These are phyloP conservation scores for Diplodus puntazzo DNA, from an alignment of 2,797 vertebrate species.

Conservation along the genomic window DNA sequence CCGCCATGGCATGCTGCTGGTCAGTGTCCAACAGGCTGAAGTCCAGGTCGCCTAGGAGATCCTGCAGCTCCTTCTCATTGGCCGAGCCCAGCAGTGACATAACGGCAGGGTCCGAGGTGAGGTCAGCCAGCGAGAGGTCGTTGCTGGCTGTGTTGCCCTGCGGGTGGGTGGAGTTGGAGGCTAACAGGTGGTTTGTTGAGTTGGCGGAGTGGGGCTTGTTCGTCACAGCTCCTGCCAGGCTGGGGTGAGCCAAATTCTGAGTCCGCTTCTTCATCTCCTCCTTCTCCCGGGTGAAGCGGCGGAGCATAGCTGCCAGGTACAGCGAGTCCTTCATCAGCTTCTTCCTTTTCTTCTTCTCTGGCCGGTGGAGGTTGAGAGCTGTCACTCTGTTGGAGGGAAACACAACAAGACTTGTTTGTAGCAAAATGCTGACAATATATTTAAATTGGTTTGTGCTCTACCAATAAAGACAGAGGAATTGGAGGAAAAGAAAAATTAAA, in stretches of 20 bases:
- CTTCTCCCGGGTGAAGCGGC: slow-evolving; percentile 96
- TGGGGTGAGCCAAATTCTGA: slow-evolving; percentile 47
- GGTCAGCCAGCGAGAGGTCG: slow-evolving; percentile 81
- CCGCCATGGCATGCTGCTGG: slow-evolving; percentile 75
- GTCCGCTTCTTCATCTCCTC: slow-evolving; percentile 91
- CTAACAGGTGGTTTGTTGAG: slow-evolving; percentile 83
- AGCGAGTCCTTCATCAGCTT: slow-evolving; percentile 95
- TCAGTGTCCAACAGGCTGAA: slow-evolving; percentile 90
- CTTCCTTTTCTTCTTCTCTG: slow-evolving; percentile 97
- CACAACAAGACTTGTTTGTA: slow-evolving; percentile 10
- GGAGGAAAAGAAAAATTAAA: too few relatives aligned
- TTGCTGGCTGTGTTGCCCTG: slow-evolving; percentile 55
- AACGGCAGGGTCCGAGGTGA: slow-evolving; percentile 90
- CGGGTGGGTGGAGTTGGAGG: slow-evolving; percentile 69
- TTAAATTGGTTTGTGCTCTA: too few relatives aligned
- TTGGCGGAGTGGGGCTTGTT: slow-evolving; percentile 67
- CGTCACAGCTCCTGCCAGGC: slow-evolving; percentile 76
- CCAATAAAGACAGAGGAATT: too few relatives aligned
- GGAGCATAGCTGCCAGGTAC: slow-evolving; percentile 94
- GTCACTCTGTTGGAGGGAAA: slow-evolving; percentile 84
- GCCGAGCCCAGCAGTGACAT: slow-evolving; percentile 95
- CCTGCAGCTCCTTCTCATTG: slow-evolving; percentile 94
- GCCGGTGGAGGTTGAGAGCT: slow-evolving; percentile 86
- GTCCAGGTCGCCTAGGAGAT: slow-evolving; percentile 94
- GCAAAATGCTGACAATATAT: not conserved